These are phyloP conservation scores for Lethrus apterus DNA, from an alignment of 1,140 invertebrate species.

Conservation along the genomic window DNA sequence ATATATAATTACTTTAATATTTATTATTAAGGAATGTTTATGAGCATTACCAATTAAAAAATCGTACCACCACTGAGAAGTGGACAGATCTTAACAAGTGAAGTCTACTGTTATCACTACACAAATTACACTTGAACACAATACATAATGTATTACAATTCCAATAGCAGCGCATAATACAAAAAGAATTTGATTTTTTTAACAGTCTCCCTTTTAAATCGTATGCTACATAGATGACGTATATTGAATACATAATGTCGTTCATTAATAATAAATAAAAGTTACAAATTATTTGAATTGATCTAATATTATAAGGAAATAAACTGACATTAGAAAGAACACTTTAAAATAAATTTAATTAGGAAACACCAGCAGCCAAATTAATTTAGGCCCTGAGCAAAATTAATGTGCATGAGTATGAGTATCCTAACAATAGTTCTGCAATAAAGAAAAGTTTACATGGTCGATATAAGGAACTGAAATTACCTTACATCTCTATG, in stretches of 20 bases:
- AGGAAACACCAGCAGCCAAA: slow-evolving; percentile 11
- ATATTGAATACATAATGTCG: slow-evolving; percentile 3
- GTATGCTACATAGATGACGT: background rate
- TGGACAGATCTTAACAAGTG: slow-evolving; percentile 11
- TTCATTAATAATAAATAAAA: background rate
- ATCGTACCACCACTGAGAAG: slow-evolving; percentile 7
- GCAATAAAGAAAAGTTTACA: background rate
- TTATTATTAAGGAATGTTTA: slow-evolving; percentile 12
- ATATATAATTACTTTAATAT: too few species aligned
- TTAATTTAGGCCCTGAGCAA: slow-evolving; percentile 14
- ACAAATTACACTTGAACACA: slow-evolving; percentile 3
- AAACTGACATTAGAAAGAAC: background rate
- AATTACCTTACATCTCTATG: slow-evolving; percentile 19
- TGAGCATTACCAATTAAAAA: slow-evolving; percentile 10
- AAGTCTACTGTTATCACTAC: slow-evolving; percentile 12
- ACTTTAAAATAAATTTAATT: slow-evolving; percentile 9
- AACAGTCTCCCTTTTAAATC: too few species aligned
- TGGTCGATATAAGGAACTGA: background rate
- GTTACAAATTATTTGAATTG: background rate
- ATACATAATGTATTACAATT: slow-evolving; percentile 1
- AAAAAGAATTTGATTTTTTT: slow-evolving; percentile 6
- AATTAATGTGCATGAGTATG: slow-evolving; percentile 10
- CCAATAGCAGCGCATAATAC: slow-evolving; percentile 3
- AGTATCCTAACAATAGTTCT: background rate
- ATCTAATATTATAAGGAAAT: background rate